phyloP scores from a whole-genome alignment of 2,797 vertebrate species.

The Myotis daubentonii region DNA sequence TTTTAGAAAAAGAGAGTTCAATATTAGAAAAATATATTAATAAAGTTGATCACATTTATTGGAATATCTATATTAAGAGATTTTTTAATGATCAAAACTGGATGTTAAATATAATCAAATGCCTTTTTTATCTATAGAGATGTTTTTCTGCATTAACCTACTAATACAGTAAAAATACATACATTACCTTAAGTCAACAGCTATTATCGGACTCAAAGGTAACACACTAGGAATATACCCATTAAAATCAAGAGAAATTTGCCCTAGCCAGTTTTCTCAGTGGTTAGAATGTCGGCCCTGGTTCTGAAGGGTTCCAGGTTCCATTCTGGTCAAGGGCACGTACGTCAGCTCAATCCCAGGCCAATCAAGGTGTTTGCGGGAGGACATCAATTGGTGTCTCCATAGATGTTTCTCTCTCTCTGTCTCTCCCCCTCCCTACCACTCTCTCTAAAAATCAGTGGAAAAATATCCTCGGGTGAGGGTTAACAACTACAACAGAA shows the following conservation, averaged over 20 bases:
- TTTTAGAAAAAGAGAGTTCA: slow-evolving; percentile 43
- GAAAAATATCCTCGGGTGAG: no score
- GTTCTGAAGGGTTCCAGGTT: no score
- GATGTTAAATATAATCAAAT: slow-evolving; percentile 14
- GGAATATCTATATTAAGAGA: not conserved
- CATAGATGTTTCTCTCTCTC: no score
- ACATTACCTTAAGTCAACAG: not conserved
- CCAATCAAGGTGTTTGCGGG: no score
- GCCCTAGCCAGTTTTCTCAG: no score
- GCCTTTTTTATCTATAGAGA: not conserved
- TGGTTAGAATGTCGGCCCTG: no score
- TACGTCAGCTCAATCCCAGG: no score
- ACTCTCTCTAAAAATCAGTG: no score
- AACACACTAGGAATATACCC: not conserved
- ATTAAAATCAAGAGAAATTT: slow-evolving; percentile 36
- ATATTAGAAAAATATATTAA: not conserved
- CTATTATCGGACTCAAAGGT: not conserved
- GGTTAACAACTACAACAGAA: no score
- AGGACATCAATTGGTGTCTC: no score
- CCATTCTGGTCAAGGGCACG: no score
- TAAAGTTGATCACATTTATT: not conserved
- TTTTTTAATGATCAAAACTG: slow-evolving; percentile 4
- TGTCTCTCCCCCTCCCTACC: no score
- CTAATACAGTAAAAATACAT: not conserved
- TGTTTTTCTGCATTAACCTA: not conserved